Conservation (phyloP, 2,888 invertebrate species). For the Cryptosula pallasiana region DNA sequence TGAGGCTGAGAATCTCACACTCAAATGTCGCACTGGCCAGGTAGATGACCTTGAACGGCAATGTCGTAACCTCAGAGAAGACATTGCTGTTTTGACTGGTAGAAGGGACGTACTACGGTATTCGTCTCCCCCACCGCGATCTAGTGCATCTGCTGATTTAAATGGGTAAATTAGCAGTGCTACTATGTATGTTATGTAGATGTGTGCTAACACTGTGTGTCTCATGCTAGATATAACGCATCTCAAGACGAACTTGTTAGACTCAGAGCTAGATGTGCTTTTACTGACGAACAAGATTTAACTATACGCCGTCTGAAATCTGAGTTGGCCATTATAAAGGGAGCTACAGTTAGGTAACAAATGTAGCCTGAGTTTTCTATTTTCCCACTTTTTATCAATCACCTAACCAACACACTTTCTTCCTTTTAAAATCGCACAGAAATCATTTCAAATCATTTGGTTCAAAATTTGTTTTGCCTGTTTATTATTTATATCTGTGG, state of each 20-base stretch:
- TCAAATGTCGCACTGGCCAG: conserved; percentile 42
- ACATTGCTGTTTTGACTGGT: conserved; percentile 44
- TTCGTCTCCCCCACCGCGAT: conserved; percentile 1
- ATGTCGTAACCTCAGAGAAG: conserved; percentile 46
- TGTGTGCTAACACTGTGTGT: too few species aligned
- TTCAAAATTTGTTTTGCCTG: too few species aligned
- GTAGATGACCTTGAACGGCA: conserved; percentile 48
- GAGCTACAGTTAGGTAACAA: neutral
- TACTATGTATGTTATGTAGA: neutral
- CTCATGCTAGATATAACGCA: conserved; percentile 17
- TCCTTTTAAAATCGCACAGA: too few species aligned
- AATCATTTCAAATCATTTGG: too few species aligned
- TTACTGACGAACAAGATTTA: conserved; percentile 12
- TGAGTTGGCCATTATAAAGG: conserved; percentile 9
- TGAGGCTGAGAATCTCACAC: conserved; percentile 41
- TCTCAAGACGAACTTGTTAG: conserved; percentile 18
- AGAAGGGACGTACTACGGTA: conserved; percentile 35
- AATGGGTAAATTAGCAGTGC: neutral
- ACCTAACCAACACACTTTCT: too few species aligned
- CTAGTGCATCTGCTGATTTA: neutral
- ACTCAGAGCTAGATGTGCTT: conserved; percentile 22
- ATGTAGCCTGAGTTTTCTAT: too few species aligned
- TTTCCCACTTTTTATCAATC: too few species aligned
- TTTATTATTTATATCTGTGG: too few species aligned
- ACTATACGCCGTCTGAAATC: conserved; percentile 18